These are phyloP conservation scores for Gila robusta DNA, from an alignment of 2,797 vertebrate genomes.

Conservation along the genomic window DNA sequence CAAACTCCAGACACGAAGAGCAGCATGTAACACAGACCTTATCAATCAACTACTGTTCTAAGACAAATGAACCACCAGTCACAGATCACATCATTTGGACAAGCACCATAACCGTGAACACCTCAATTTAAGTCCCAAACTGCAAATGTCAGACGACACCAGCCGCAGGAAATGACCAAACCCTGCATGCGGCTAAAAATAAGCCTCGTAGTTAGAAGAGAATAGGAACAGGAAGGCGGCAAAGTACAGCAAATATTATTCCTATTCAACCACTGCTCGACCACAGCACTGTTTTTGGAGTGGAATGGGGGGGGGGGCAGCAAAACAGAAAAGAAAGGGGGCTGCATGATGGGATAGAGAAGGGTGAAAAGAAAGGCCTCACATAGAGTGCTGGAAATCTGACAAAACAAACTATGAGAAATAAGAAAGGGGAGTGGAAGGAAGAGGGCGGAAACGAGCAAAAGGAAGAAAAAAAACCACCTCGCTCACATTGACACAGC, in stretches of 20 bases:
- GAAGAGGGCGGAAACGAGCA: conserved; percentile 48
- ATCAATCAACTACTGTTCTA: neutral
- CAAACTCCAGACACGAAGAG: neutral
- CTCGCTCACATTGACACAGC: conserved; percentile 36
- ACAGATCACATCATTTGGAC: conserved; percentile 37
- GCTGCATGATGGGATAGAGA: conserved; percentile 26
- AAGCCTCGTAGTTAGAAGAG: conserved; percentile 78
- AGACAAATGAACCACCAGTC: conserved; percentile 22
- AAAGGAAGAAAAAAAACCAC: conserved; percentile 23
- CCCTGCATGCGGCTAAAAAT: conserved; percentile 77
- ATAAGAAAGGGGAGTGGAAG: conserved; percentile 37
- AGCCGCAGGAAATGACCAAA: conserved; percentile 82
- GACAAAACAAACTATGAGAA: conserved; percentile 52
- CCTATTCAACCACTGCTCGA: conserved; percentile 74
- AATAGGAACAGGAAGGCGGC: conserved; percentile 72
- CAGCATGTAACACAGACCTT: neutral
- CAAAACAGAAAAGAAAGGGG: conserved; percentile 11
- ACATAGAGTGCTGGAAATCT: conserved; percentile 47
- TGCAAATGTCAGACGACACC: conserved; percentile 54
- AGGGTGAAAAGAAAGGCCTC: conserved; percentile 37
- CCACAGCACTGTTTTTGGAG: conserved; percentile 64
- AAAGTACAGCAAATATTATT: conserved; percentile 81
- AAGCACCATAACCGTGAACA: conserved; percentile 17
- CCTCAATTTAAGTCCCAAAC: conserved; percentile 30
- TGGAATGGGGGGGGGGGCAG: conserved; percentile 19